Evolutionary conservation across 1,140 invertebrate species (phyloP), one percentile per base, ranked within the genome.

Genomic region (Aphelenchoides avenae): DNA sequence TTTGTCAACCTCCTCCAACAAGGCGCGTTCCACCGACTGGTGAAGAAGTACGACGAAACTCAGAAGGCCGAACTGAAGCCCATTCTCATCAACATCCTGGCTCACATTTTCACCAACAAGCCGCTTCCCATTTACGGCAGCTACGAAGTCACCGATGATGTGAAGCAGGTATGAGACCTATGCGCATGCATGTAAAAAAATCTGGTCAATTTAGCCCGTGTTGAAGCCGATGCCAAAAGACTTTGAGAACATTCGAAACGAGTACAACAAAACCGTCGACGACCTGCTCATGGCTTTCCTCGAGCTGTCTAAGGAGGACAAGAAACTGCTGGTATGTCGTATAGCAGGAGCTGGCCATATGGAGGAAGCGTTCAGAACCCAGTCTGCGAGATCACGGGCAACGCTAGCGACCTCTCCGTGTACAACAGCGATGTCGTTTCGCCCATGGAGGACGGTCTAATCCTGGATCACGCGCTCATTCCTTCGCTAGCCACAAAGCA

Each of bases 1-100:
- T 77, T 75, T 36, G 53, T 74, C 24, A 47, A 68, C 40, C 51
- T 75, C 9, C 52, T 75, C 20, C 71, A 75, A 33, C 56, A 58
- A 30, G 75, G 75, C 9, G 56, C 53, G 27, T 55, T 75, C 36
- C 74, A 75, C 43, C 24, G 53, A 26, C 46, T 70, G 27, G 43
- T 61, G 42, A 64, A 69, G 34, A 47, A 55, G 27, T 24, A n/a
- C n/a, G 18, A 18, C 33, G 26, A 70, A 61, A 59, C 37, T 11
- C 27, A 20, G 43, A 33, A 26, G 20, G 52, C 56, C 13, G 26
- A 27, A 26, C 27, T 71, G 24, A 67, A 69, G 39, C 49, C 56
- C 27, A 50, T 48, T 9, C 18, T 70, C 4, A 57, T 70, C 13
- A 51, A 46, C 27, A 70, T 71, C 47, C 49, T 75, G 40, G 72